Percentiles rank a stretch among this genome's conserved stretches.
Conservation (phyloP, 2,888 invertebrate species). For the Tipula unca region DNA sequence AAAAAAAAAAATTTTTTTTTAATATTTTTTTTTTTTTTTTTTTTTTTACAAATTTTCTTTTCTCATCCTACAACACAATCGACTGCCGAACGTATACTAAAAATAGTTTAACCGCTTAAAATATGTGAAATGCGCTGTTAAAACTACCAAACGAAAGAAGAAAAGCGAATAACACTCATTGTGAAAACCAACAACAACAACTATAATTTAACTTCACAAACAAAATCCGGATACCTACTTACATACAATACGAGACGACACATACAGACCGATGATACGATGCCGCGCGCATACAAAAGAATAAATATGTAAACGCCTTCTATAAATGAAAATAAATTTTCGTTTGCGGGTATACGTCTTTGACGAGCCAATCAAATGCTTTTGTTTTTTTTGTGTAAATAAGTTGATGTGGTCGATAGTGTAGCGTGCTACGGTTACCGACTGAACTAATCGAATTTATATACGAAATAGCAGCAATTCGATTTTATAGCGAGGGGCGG, state of each 20-base stretch:
- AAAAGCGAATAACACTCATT: not conserved
- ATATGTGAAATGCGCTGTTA: constrained; percentile 16
- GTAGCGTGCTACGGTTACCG: not conserved
- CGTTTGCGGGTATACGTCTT: not conserved
- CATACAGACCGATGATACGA: not conserved
- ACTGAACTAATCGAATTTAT: not conserved
- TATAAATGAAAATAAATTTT: not conserved
- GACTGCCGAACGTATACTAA: constrained; percentile 16
- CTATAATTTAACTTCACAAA: not conserved
- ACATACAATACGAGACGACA: not conserved
- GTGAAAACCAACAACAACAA: not conserved
- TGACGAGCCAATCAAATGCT: not conserved
- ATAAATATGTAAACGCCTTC: not conserved
- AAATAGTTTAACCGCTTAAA: constrained; percentile 19
- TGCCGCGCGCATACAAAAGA: not conserved
- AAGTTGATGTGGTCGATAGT: not conserved
- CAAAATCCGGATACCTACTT: not conserved
- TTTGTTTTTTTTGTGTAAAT: not conserved
- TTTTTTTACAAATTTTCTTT: constrained; percentile 1
- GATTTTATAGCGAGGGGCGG: not conserved
- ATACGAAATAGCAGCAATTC: not conserved
- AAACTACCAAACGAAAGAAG: not conserved
- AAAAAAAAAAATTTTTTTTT: not conserved
- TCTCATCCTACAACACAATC: constrained; percentile 14
- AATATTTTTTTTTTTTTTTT: not conserved